Conservation (phyloP, 2,797 vertebrate species). For the Vultur gryphus region DNA sequence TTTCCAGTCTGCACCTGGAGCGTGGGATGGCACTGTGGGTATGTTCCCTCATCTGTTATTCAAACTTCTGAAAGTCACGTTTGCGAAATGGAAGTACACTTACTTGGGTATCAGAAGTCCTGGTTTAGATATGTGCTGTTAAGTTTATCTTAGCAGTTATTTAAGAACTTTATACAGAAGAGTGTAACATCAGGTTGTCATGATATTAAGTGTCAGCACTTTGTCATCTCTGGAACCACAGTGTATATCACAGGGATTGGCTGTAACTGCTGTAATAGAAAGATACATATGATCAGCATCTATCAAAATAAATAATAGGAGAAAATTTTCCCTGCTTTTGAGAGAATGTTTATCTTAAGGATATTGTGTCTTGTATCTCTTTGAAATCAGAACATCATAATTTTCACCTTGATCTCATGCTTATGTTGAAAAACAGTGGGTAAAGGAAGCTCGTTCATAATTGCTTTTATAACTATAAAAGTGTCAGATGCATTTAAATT, state of each 20-base stretch:
- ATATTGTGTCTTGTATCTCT: neutral
- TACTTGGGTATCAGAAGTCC: conserved; percentile 46
- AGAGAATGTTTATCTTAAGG: neutral
- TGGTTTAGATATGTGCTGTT: neutral
- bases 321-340: neutral
- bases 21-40: conserved; percentile 95
- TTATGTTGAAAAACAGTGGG: neutral
- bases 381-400: neutral
- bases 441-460: neutral
- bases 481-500: neutral
- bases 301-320: neutral
- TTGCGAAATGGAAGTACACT: conserved; percentile 61
- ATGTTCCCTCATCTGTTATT: conserved; percentile 72
- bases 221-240: neutral
- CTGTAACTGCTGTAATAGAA: neutral
- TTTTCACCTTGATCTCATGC: neutral
- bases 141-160: neutral
- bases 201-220: neutral
- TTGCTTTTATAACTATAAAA: neutral
- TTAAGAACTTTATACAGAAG: neutral
- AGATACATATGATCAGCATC: neutral
- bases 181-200: neutral
- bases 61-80: conserved; percentile 57
- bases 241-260: neutral
- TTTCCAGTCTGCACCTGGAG: conserved; percentile 93